Conservation (phyloP, 2,888 invertebrate species). For the Hydroisotoma schaefferi region DNA sequence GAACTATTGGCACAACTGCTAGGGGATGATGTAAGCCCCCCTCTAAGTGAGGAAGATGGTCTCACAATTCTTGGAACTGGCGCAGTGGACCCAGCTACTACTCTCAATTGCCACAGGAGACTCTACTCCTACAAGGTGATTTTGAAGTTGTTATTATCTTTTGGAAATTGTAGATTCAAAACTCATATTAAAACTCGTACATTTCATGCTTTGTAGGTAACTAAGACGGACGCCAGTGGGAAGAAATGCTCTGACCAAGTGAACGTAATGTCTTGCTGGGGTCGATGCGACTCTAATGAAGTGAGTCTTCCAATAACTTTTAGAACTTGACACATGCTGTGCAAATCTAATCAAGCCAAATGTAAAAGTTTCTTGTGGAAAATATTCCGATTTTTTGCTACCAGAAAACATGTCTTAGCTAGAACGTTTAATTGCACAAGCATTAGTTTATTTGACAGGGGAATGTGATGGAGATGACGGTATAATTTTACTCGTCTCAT, state of each 20-base stretch:
- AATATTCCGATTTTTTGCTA: background rate
- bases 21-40: constrained; percentile 45
- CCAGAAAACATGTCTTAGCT: background rate
- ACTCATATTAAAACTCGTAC: background rate
- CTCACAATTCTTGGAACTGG: constrained; percentile 37
- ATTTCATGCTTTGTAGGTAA: constrained; percentile 44
- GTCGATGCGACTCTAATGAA: constrained; percentile 78
- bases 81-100: constrained; percentile 53
- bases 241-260: constrained; percentile 71
- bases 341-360: constrained; percentile 2
- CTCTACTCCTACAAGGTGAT: constrained; percentile 66
- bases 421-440: background rate
- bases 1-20: constrained; percentile 33
- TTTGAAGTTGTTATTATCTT: constrained; percentile 1
- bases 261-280: constrained; percentile 74
- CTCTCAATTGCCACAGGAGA: constrained; percentile 65
- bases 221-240: constrained; percentile 62
- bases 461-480: too few relatives aligned
- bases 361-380: constrained; percentile 2
- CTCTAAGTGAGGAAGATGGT: constrained; percentile 45
- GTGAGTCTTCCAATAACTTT: constrained; percentile 59
- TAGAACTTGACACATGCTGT: background rate
- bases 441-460: background rate
- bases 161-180: too few relatives aligned
- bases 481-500: too few relatives aligned